Evolutionary conservation across 2,797 vertebrate species (phyloP), one percentile per base, ranked within the genome.

Genomic region (Emydoidea blandingii): DNA sequence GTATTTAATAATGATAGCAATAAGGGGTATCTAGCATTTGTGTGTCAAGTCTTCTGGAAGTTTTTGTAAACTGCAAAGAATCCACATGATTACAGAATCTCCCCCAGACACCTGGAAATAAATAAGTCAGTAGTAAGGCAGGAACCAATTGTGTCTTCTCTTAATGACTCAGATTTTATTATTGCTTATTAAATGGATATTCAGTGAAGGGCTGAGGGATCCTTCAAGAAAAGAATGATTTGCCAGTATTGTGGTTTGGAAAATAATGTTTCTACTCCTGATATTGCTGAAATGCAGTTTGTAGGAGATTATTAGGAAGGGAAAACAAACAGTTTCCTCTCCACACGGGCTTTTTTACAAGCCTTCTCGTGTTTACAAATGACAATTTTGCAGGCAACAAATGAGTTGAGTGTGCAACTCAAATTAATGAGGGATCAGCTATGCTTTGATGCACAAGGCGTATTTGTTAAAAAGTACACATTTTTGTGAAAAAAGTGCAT

Each of bases 1-100:
- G 41, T 92, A 97, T 94, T 79, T 85, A 88, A 47, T 93, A 37
- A 65, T 92, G 80, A 59, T 76, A 92, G 44, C 53, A 21, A 23
- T 68, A 76, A 74, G 37, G 31, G 78, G 29, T 96, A 84, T 54
- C 37, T 92, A 57, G 19, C 0, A 2, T 94, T 92, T 94, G 84
- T 10, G 0, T 57, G 12, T 47, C 52, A 79, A 52, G 88, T 87
- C 44, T 92, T 84, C 34, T 86, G n/a, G 49, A 65, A 85, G 9
- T 62, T 88, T 94, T 94, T 81, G n/a, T 76, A 47, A 59, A 10
- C n/a, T 81, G 65, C 47, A 90, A 27, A 78, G 49, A 80, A 44
- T 31, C 29, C 56, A 65, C n/a, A 56, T 34, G 56, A 86, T 87
- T 92, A 65, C 53, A 82, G 80, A 92, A 29, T 83, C 80, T 89